These are phyloP conservation scores for Onthophagus sagittarius DNA, from an alignment of 2,888 invertebrate genomes.

Conservation along the genomic window DNA sequence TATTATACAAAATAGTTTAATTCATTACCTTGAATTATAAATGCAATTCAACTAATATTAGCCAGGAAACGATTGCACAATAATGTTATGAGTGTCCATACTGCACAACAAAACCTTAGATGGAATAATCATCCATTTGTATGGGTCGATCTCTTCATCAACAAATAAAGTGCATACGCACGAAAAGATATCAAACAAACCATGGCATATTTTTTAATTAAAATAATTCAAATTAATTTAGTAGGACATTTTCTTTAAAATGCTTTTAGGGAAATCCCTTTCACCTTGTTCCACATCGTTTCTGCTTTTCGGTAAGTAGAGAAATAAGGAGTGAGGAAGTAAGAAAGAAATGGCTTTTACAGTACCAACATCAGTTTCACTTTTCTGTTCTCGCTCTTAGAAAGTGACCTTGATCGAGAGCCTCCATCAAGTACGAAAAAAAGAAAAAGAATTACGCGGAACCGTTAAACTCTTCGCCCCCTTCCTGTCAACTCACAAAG, in stretches of 20 bases:
- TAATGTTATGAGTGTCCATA: too few relatives aligned
- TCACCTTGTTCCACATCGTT: not conserved
- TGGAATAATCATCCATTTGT: too few relatives aligned
- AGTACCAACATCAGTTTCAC: constrained; percentile 6
- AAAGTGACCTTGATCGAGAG: constrained; percentile 10
- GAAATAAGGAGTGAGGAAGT: constrained; percentile 1
- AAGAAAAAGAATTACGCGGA: not conserved
- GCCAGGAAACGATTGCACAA: too few relatives aligned
- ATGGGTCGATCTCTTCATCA: too few relatives aligned
- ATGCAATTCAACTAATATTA: too few relatives aligned
- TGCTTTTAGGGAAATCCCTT: not conserved
- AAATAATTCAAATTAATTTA: too few relatives aligned
- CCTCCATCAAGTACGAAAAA: constrained; percentile 2
- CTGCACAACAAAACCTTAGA: too few relatives aligned
- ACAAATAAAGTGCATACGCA: too few relatives aligned
- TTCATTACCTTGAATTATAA: too few relatives aligned
- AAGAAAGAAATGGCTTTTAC: not conserved
- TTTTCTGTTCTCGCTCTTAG: constrained; percentile 8
- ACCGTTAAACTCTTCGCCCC: not conserved
- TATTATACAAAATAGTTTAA: too few relatives aligned
- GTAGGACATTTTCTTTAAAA: not conserved
- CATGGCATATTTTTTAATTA: too few relatives aligned
- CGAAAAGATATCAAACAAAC: too few relatives aligned
- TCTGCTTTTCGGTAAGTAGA: not conserved
- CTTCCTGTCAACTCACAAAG: not conserved